phyloP scores from a whole-genome alignment of 2,797 vertebrate species.

The Craterocephalus amniculus region DNA sequence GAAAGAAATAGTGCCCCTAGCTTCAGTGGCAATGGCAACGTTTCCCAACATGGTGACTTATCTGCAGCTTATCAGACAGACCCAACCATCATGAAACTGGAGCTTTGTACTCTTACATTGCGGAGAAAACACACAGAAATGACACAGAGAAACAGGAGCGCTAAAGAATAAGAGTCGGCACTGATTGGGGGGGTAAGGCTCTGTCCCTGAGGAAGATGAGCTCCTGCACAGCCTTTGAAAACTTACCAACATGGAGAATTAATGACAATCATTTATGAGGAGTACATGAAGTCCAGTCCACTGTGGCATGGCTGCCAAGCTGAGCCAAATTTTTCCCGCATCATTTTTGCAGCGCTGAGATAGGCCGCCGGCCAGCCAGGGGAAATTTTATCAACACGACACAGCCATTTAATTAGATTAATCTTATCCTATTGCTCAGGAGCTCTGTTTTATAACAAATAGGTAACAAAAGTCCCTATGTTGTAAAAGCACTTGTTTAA shows the following conservation, averaged over 20 bases:
- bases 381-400: conserved; percentile 71
- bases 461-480: conserved; percentile 21
- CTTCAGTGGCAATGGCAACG: conserved; percentile 57
- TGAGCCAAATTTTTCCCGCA: conserved; percentile 64
- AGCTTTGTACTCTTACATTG: conserved; percentile 55
- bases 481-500: conserved; percentile 16
- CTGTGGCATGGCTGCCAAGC: conserved; percentile 62
- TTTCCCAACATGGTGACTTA: conserved; percentile 58
- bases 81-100: conserved; percentile 48
- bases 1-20: conserved; percentile 57
- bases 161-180: conserved; percentile 29
- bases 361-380: conserved; percentile 65
- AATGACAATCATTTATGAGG: conserved; percentile 78
- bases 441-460: conserved; percentile 36
- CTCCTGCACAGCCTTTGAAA: conserved; percentile 44
- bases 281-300: conserved; percentile 62
- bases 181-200: conserved; percentile 51
- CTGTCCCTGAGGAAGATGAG: conserved; percentile 48
- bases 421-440: conserved; percentile 44
- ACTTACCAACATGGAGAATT: conserved; percentile 70
- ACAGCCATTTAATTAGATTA: conserved; percentile 66
- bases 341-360: conserved; percentile 58
- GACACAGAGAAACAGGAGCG: background rate
- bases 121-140: conserved; percentile 31
- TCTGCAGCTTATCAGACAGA: conserved; percentile 72